phyloP scores from a whole-genome alignment of 2,797 vertebrate genomes.

The Cheirogaleus major region DNA sequence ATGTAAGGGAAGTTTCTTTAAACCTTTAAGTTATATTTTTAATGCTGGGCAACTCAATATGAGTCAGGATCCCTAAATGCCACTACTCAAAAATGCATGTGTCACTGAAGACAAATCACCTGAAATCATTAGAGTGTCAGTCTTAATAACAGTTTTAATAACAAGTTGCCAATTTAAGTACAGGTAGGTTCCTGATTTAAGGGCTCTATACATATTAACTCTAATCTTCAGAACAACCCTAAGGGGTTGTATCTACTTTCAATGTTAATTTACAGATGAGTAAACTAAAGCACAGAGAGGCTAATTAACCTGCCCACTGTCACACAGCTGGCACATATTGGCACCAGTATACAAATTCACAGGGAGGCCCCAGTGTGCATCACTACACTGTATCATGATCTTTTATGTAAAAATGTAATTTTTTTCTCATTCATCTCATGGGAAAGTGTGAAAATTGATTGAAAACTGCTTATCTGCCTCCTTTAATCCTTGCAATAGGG shows the following conservation, averaged over 20 bases:
- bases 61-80: neutral
- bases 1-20: neutral
- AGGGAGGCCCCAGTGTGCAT: neutral
- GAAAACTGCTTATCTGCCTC: neutral
- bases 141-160: neutral
- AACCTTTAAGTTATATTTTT: neutral
- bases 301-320: neutral
- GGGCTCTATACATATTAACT: neutral
- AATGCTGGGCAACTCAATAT: neutral
- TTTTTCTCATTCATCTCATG: neutral
- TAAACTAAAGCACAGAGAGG: neutral
- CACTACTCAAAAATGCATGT: neutral
- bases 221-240: neutral
- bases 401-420: neutral
- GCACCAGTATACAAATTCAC: neutral
- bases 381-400: too few species aligned
- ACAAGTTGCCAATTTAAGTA: neutral
- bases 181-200: neutral
- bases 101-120: neutral
- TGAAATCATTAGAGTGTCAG: neutral
- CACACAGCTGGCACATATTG: neutral
- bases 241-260: neutral
- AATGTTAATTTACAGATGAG: neutral
- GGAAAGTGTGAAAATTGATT: neutral
- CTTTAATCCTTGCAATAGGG: neutral